phyloP scores from a whole-genome alignment of 2,113 vertebrate genomes.

The Myodes glareolus region DNA sequence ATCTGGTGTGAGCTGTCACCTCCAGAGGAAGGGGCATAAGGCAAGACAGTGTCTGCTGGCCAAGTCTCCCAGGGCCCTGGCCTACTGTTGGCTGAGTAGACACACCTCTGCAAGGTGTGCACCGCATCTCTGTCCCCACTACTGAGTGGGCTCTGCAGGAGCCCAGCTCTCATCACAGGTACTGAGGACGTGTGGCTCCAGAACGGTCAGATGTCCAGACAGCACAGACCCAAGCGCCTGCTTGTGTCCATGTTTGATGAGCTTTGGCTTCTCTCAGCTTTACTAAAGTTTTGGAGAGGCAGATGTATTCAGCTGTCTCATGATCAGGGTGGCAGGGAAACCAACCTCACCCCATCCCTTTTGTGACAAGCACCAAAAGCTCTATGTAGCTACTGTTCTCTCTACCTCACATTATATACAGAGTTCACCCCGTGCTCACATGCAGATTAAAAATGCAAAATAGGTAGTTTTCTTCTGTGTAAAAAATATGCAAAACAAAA shows the following conservation, averaged over 20 bases:
- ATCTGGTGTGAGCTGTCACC: neutral
- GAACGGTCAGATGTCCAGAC: neutral
- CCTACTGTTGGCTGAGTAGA: neutral
- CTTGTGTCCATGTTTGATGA: neutral
- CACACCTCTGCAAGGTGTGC: neutral
- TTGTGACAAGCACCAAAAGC: neutral
- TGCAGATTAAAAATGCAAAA: neutral
- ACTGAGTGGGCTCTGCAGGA: neutral
- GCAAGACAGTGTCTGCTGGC: neutral
- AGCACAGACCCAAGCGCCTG: neutral
- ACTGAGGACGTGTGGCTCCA: neutral
- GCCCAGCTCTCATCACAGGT: neutral
- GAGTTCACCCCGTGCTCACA: neutral
- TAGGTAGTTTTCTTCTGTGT: neutral
- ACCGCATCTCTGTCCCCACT: neutral
- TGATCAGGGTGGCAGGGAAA: neutral
- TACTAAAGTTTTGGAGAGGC: neutral
- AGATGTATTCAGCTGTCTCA: neutral
- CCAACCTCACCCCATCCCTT: neutral
- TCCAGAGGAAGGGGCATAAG: neutral
- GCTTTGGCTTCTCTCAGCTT: constrained; percentile 1
- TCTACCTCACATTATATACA: neutral
- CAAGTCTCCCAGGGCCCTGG: neutral
- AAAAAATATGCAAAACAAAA: neutral
- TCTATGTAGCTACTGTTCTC: neutral